phyloP scores from a whole-genome alignment of 2,113 vertebrate genomes.

The Lepidothrix coronata region DNA sequence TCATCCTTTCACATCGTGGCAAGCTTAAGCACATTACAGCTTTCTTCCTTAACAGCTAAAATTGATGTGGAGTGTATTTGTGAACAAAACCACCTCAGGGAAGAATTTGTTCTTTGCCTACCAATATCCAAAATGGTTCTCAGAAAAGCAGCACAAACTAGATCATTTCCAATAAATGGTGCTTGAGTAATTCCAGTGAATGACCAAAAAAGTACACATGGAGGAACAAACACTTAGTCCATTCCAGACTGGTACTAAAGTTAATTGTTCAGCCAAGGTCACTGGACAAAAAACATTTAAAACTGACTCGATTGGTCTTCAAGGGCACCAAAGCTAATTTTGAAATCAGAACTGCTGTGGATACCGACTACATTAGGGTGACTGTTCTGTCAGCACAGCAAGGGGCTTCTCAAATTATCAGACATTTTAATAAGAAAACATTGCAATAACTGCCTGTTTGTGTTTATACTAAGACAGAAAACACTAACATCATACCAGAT shows the following conservation, averaged over 20 bases:
- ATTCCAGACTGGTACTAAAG: neutral
- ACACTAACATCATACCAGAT: neutral
- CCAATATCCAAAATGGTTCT: conserved; percentile 31
- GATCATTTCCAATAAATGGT: conserved; percentile 47
- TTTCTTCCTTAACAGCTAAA: neutral
- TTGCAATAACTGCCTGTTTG: neutral
- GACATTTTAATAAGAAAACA: neutral
- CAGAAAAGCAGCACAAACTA: conserved; percentile 44
- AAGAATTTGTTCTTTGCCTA: conserved; percentile 56
- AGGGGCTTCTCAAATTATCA: neutral
- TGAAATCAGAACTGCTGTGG: neutral
- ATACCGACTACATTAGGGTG: neutral
- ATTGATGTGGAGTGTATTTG: neutral
- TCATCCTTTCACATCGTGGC: neutral
- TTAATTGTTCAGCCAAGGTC: conserved; percentile 1
- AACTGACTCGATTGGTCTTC: neutral
- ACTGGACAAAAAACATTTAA: neutral
- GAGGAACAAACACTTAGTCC: conserved; percentile 7
- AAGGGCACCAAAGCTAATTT: neutral
- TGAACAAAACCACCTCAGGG: conserved; percentile 47
- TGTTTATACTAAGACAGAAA: neutral
- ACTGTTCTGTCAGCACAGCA: neutral
- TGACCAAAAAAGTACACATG: neutral
- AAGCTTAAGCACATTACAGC: conserved; percentile 1
- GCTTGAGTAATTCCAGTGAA: conserved; percentile 42